Percentiles rank a stretch among this genome's conserved stretches.
Conservation (phyloP, 1,140 invertebrate species). For the Portunus trituberculatus region DNA sequence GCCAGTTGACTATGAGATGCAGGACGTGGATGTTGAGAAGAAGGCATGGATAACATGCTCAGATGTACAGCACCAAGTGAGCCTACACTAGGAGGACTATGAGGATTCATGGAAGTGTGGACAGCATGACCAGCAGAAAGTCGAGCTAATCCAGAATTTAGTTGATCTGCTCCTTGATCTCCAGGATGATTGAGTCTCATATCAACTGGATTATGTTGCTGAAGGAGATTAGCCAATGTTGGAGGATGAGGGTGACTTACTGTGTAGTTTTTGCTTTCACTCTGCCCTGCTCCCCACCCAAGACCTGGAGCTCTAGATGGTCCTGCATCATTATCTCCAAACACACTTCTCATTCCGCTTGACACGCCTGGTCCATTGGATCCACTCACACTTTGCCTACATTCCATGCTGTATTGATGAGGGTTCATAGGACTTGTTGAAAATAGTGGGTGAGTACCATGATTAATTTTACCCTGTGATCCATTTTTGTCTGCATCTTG, state of each 20-base stretch:
- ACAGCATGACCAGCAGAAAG: slow-evolving; percentile 54
- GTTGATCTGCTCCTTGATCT: slow-evolving; percentile 60
- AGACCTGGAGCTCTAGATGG: slow-evolving; percentile 57
- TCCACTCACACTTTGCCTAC: slow-evolving; percentile 60
- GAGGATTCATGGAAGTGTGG: slow-evolving; percentile 61
- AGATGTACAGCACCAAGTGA: slow-evolving; percentile 60
- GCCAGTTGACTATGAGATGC: slow-evolving; percentile 54
- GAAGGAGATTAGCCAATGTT: slow-evolving; percentile 60
- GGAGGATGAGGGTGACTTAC: slow-evolving; percentile 65
- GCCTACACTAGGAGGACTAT: slow-evolving; percentile 63
- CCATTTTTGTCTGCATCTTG: slow-evolving; percentile 47
- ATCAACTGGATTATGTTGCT: slow-evolving; percentile 67
- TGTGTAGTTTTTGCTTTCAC: slow-evolving; percentile 57
- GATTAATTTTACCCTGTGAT: slow-evolving; percentile 58
- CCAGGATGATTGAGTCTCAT: slow-evolving; percentile 58
- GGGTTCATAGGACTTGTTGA: slow-evolving; percentile 59
- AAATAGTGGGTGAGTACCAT: slow-evolving; percentile 53
- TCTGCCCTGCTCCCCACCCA: slow-evolving; percentile 60
- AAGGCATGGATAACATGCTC: slow-evolving; percentile 60
- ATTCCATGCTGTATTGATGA: slow-evolving; percentile 62
- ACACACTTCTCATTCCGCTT: slow-evolving; percentile 49
- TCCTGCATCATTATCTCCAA: slow-evolving; percentile 63
- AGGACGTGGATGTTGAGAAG: slow-evolving; percentile 58
- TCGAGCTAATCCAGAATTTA: slow-evolving; percentile 53
- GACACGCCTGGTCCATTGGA: slow-evolving; percentile 52